Evolutionary conservation across 2,797 vertebrate species (phyloP), one percentile per base, ranked within the genome.

Genomic region (Champsocephalus gunnari): DNA sequence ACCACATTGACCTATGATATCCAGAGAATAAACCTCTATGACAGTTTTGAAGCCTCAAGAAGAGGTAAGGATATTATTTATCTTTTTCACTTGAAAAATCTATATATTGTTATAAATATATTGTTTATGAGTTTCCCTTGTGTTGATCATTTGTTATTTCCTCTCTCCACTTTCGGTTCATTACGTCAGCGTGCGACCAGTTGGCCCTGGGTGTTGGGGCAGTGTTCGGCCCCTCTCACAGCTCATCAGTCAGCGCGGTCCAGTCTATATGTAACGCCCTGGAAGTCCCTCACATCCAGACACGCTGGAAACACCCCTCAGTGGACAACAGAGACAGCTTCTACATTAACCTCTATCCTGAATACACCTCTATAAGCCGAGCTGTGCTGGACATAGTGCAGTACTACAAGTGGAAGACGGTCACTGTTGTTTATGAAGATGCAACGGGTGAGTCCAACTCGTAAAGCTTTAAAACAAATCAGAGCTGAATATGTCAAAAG

Each of bases 271-370:
- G 98, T 86, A 99, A 99, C 1, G 98, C 98, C 32, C 96, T 99
- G 28, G 98, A 99, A 94, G 98, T 99, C 82, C 98, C 98, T 4
- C 98, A 99, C 90, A 96, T 99, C 89, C 98, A 99, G 95, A 99
- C 97, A 0, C 96, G 96, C 64, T 99, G 98, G 98, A 98, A 98
- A 92, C 98, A 98, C 89, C 98, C 97, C 0, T 95, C 96, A 0
- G 96, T 97, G 92, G 98, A 99, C 93, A 97, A 97, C 92, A 97
- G 93, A 86, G 98, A 99, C 71, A 95, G 95, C 12, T 99, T 98
- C 94, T 99, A 96, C 91, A 97, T 99, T 84, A 99, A 99, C 93
- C 97, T 99, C 34, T 97, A 97, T 61, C 98, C 98, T 0, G 98
- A 99, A 83, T 99, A 98, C 50, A 91, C 96, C 57, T 97, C 97